Evolutionary conservation across 2,888 invertebrate species (phyloP), one percentile per base, ranked within the genome.

Genomic region (Oxyteleia sp.): DNA sequence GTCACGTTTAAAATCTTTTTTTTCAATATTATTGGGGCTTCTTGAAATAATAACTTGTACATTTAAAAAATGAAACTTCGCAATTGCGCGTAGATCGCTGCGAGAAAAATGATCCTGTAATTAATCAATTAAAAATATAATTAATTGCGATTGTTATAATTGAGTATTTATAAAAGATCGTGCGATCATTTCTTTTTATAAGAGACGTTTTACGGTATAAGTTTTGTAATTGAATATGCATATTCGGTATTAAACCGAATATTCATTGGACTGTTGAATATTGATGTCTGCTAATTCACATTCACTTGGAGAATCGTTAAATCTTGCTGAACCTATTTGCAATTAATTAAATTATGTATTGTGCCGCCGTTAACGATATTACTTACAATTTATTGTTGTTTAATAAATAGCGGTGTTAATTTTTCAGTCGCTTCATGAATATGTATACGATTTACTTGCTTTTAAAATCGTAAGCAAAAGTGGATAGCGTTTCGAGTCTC

Each of bases 221-320:
- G 55, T 79, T 79, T 69, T 71, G 57, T 79, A 79, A 79, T 79
- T 79, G 78, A 79, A 79, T 79, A 79, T 79, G 71, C 41, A 79
- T 71, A 71, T 79, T 71, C 64, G 71, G 63, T 49, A 71, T 79
- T 71, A 79, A 63, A 79, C 71, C 55, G 78, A 79, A 71, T 71
- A 79, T 79, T 79, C 71, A 79, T 79, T 71, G 64, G 41, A 64
- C 79, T 79, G 79, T 71, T 79, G 79, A 79, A 79, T 79, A 79
- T 79, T 79, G 79, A 79, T 79, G 64, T 63, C 71, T 49, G 16
- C 79, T 79, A 79, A 79, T 79, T 79, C 63, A 69, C 53, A 78
- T 78, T 78, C 76, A 78, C 79, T 79, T 64, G 79, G 63, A 79
- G 79, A 79, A 79, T 79, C 79, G 71, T 79, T 79, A 71, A 79